Percentiles rank a stretch among this genome's conserved stretches.
Conservation (phyloP, 2,888 invertebrate species). For the Junonia oenone region DNA sequence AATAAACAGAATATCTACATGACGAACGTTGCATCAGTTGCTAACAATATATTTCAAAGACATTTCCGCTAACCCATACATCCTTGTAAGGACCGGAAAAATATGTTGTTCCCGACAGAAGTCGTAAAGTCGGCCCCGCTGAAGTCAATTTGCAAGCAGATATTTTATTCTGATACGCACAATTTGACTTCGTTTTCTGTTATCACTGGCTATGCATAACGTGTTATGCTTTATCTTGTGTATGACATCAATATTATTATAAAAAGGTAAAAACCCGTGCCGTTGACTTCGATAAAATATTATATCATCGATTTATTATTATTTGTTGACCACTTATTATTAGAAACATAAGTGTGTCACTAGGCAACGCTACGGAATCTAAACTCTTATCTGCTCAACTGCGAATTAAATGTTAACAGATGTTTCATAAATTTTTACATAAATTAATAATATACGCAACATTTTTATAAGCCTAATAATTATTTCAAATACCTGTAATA, state of each 20-base stretch:
- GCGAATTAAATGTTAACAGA: too few species aligned
- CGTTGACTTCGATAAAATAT: too few species aligned
- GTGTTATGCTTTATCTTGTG: not conserved
- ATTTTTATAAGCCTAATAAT: too few species aligned
- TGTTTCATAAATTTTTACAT: too few species aligned
- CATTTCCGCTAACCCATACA: constrained; percentile 33
- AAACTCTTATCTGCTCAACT: too few species aligned
- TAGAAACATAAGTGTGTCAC: too few species aligned
- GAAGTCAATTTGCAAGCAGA: constrained; percentile 39
- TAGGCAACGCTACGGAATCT: too few species aligned
- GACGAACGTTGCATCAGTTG: not conserved
- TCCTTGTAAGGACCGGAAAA: constrained; percentile 42
- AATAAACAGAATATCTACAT: not conserved
- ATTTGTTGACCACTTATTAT: too few species aligned
- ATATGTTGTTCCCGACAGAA: constrained; percentile 50
- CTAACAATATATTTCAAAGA: not conserved
- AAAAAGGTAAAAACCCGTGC: too few species aligned
- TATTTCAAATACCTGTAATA: too few species aligned
- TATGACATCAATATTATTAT: not conserved
- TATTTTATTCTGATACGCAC: constrained; percentile 32
- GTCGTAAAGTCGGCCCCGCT: constrained; percentile 56
- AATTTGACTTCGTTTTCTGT: constrained; percentile 21
- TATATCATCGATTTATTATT: too few species aligned
- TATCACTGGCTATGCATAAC: not conserved
- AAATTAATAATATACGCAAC: too few species aligned